These are phyloP conservation scores for Ophiodon elongatus DNA, from an alignment of 2,113 vertebrate genomes.

Conservation along the genomic window DNA sequence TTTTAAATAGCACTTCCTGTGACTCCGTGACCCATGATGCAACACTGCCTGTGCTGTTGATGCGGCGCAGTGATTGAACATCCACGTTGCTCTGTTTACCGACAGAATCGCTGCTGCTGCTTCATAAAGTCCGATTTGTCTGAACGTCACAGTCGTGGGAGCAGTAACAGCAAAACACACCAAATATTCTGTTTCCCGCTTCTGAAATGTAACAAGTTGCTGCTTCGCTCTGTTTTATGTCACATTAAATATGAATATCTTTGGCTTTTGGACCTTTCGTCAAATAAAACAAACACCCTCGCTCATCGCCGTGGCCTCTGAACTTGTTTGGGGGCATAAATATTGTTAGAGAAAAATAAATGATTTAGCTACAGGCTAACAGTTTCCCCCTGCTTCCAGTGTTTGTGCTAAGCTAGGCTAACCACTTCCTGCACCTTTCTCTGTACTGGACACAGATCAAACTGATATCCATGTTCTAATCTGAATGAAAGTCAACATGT, in stretches of 20 bases:
- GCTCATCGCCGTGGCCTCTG: neutral
- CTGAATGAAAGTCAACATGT: neutral
- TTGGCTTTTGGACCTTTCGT: neutral
- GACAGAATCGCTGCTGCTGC: neutral
- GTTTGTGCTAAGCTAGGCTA: neutral
- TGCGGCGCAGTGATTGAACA: neutral
- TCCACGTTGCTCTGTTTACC: neutral
- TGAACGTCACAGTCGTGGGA: neutral
- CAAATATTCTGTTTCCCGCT: neutral
- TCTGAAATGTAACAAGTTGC: neutral
- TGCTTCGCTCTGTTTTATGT: neutral
- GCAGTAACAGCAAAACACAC: neutral
- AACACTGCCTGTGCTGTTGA: conserved; percentile 31
- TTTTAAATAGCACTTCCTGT: conserved; percentile 71
- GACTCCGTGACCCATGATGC: conserved; percentile 60
- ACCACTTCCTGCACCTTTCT: too few relatives aligned
- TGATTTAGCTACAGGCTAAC: too few relatives aligned
- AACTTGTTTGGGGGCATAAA: neutral
- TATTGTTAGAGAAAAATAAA: neutral
- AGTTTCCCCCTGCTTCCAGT: too few relatives aligned
- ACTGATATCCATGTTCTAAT: neutral
- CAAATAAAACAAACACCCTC: neutral
- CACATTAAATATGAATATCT: neutral
- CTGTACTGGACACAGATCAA: neutral
- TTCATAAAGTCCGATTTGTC: neutral